Conservation (phyloP, 2,797 vertebrate genomes). For the Gobio occitaniae region DNA sequence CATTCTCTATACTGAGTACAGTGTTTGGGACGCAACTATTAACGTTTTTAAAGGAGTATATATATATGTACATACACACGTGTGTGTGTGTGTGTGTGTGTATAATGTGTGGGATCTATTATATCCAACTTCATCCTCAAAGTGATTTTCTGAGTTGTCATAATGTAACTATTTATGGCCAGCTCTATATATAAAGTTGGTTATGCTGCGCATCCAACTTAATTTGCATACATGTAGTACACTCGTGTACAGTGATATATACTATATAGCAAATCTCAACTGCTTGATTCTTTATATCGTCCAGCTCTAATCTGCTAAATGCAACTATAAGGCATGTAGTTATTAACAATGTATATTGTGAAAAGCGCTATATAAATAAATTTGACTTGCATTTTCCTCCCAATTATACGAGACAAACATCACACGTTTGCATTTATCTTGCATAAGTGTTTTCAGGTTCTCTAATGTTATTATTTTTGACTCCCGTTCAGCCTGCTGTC, state of each 20-base stretch:
- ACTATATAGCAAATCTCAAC: neutral
- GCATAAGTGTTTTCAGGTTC: neutral
- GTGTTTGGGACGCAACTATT: no score
- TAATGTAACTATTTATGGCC: no score
- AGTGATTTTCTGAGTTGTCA: no score
- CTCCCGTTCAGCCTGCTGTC: constrained; percentile 85
- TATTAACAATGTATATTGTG: neutral
- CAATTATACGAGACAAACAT: neutral
- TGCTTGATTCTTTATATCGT: neutral
- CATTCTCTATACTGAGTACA: no score
- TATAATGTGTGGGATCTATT: no score
- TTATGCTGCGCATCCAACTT: no score
- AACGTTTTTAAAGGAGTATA: no score
- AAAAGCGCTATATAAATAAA: neutral
- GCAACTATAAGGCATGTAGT: neutral
- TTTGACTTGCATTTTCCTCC: neutral
- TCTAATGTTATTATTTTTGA: neutral
- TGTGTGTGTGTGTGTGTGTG: no score
- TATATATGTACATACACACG: no score
- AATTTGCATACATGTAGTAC: no score
- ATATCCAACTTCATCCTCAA: no score
- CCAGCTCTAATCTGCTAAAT: neutral
- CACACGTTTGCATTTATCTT: neutral
- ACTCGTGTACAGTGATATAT: neutral
- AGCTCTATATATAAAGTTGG: neutral